Base-by-base conservation (phyloP, 2,888 invertebrate species). In the Apoda limacodes region DNA sequence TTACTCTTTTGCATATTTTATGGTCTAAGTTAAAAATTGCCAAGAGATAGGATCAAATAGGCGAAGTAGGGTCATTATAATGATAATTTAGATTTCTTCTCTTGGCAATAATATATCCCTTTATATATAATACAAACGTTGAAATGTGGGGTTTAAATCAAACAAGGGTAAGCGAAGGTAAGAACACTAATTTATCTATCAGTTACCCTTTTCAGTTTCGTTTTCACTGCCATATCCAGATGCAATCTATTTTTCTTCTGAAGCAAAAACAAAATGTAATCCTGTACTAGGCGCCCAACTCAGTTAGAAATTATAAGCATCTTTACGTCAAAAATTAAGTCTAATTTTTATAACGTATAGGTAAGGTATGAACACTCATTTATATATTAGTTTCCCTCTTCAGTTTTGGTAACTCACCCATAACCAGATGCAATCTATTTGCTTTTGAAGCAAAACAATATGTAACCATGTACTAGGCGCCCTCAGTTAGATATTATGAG, bases 241-340 rank as follows among this genome's bases (percentile, higher is more conserved):
- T 78, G 75, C 71, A 78, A 75, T 78, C 78, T 80, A 78, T 78
- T 80, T 78, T 80, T 80, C 56, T 80, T 80, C 80, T 80, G 80
- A 71, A 76, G 78, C 74, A 76, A 78, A 75, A 76, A 76, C 64
- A 75, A 71, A 69, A n/a, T n/a, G n/a, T n/a, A n/a, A n/a, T n/a
- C n/a, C n/a, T n/a, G n/a, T n/a, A n/a, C n/a, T n/a, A n/a, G n/a
- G n/a, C n/a, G n/a, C n/a, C n/a, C n/a, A n/a, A n/a, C n/a, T n/a
- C n/a, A n/a, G n/a, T n/a, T n/a, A n/a, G n/a, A n/a, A n/a, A n/a
- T n/a, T n/a, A n/a, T n/a, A n/a, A n/a, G n/a, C n/a, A n/a, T n/a
- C n/a, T n/a, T n/a, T n/a, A n/a, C n/a, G n/a, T n/a, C n/a, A n/a
- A n/a, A n/a, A n/a, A n/a, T n/a, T n/a, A n/a, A n/a, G n/a, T n/a